These are phyloP conservation scores for Drosophila pandora DNA, from an alignment of 1,140 invertebrate genomes.

Conservation along the genomic window DNA sequence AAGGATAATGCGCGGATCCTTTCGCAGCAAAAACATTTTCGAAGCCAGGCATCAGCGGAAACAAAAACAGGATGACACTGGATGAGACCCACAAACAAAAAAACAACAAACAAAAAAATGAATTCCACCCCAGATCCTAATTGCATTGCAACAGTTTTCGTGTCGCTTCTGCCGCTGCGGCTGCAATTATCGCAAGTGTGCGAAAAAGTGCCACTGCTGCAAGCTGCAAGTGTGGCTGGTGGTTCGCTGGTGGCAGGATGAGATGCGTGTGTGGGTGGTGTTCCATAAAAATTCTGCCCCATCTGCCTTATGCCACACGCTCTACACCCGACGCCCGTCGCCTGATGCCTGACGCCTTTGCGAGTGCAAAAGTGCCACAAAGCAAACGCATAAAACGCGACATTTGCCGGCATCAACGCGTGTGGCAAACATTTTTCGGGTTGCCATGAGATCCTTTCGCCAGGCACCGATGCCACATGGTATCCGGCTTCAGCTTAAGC, in stretches of 20 bases:
- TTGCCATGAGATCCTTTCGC: neutral
- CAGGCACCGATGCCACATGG: slow-evolving; percentile 17
- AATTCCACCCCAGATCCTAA: slow-evolving; percentile 48
- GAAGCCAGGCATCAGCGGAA: slow-evolving; percentile 18
- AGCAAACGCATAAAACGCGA: slow-evolving; percentile 47
- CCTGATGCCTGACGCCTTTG: neutral
- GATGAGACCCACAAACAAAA: neutral
- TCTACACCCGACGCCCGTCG: neutral
- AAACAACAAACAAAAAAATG: slow-evolving; percentile 12
- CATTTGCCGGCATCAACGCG: slow-evolving; percentile 23
- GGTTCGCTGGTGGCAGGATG: neutral
- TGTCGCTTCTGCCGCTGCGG: slow-evolving; percentile 40
- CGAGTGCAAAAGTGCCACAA: slow-evolving; percentile 41
- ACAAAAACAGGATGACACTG: neutral
- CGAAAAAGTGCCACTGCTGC: slow-evolving; percentile 41
- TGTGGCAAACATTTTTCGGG: slow-evolving; percentile 29
- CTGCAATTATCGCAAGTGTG: slow-evolving; percentile 58
- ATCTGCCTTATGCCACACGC: slow-evolving; percentile 25
- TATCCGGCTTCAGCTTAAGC: slow-evolving; percentile 30
- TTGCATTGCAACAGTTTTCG: slow-evolving; percentile 72
- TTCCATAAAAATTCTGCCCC: slow-evolving; percentile 44
- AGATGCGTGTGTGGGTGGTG: slow-evolving; percentile 12
- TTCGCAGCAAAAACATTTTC: slow-evolving; percentile 12
- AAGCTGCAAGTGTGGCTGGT: neutral
- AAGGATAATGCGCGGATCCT: slow-evolving; percentile 56